Conservation (phyloP, 2,113 vertebrate species). For the Damaliscus lunatus region DNA sequence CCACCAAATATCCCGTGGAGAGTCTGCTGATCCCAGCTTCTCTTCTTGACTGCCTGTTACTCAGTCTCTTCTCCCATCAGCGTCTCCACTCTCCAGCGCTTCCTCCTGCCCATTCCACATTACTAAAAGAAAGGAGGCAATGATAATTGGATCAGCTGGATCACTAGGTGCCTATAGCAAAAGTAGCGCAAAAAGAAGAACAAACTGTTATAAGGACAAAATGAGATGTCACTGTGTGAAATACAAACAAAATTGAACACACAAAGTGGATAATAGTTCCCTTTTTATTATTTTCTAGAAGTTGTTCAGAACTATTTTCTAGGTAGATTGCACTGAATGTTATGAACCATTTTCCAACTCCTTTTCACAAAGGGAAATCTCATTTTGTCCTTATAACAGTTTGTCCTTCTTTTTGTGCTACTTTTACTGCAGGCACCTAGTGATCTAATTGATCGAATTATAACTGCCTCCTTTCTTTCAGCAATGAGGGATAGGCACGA, state of each 20-base stretch:
- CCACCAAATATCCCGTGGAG: neutral
- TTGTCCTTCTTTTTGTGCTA: neutral
- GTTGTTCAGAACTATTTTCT: neutral
- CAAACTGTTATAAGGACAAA: neutral
- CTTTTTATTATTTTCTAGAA: neutral
- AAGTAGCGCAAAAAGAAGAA: neutral
- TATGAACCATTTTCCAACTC: neutral
- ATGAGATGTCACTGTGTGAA: neutral
- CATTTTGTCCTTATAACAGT: neutral
- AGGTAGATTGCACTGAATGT: neutral
- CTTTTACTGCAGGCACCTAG: neutral
- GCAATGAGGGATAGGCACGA: neutral
- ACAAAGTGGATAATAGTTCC: neutral
- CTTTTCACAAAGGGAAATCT: neutral
- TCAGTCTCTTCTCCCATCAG: neutral
- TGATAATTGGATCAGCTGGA: neutral
- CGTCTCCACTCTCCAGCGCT: neutral
- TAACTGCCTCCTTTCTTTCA: neutral
- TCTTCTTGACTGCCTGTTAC: neutral
- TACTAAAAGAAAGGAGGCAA: too few species aligned
- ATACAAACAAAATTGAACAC: neutral
- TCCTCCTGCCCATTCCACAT: neutral
- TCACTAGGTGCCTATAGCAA: neutral
- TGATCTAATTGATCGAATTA: neutral
- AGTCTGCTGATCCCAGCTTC: neutral